Conservation (phyloP, 2,888 invertebrate genomes). For the Boloria euphrosyne region DNA sequence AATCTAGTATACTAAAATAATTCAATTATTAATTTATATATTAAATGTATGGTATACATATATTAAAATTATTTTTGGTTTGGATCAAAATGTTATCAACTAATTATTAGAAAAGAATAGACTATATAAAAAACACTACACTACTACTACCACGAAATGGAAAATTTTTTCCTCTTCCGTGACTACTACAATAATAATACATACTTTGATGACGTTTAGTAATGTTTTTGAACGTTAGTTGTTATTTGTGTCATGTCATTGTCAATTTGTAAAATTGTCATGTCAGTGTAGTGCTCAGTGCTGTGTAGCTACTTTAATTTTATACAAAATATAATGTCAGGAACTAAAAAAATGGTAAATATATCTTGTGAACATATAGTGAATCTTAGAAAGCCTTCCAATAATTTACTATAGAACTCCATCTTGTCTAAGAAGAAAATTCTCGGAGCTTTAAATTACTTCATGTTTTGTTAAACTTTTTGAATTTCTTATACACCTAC, state of each 20-base stretch:
- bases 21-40: too few relatives aligned
- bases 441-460: constrained; percentile 4
- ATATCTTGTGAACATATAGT: neutral
- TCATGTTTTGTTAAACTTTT: constrained; percentile 40
- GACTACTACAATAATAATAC: too few relatives aligned
- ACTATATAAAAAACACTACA: too few relatives aligned
- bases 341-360: constrained; percentile 74
- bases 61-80: too few relatives aligned
- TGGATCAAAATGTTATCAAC: too few relatives aligned
- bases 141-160: too few relatives aligned
- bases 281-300: constrained; percentile 54
- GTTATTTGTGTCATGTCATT: constrained; percentile 51
- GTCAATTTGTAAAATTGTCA: constrained; percentile 47
- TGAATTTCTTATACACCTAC: constrained; percentile 48
- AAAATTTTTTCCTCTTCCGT: too few relatives aligned
- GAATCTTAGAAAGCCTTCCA: neutral
- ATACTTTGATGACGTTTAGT: neutral
- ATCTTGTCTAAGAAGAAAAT: neutral
- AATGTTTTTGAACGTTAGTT: constrained; percentile 38
- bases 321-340: constrained; percentile 63
- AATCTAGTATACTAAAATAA: too few relatives aligned
- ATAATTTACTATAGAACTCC: neutral
- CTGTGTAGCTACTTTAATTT: constrained; percentile 51
- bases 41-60: too few relatives aligned
- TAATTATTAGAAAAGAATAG: too few relatives aligned